Base-by-base conservation (phyloP, 2,888 invertebrate species). In the Aproaerema taeniolella region DNA sequence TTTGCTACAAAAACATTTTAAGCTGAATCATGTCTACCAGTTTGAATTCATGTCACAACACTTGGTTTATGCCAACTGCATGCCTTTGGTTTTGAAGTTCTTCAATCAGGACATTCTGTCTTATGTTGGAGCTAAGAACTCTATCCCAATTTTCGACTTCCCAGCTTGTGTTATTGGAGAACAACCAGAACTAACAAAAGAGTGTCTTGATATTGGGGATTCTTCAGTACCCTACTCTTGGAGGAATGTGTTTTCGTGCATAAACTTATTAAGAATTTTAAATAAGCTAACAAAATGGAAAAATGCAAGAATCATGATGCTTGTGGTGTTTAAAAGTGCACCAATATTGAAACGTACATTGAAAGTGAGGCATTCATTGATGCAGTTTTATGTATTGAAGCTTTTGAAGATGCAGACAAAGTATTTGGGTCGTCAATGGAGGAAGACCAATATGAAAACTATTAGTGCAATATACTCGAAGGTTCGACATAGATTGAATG, bases 241-340 rank as follows among this genome's bases (percentile, higher is more conserved):
- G 99, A 90, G 99, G 52, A 99, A 99, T 86, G 93, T 99, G 39
- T 99, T 98, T 80, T 96, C 98, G 2, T 98, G 98, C 67, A 97
- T 99, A 43, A 99, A 99, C 87, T 83, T 99, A 37, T 82, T 99
- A 47, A 90, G 99, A 55, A 96, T 99, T 55, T 89, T 99, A 39
- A 99, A 99, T 77, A 99, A 99, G 85, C 88, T 99, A 42, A 99
- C 98, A 29, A 99, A 99, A 79, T 98, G 99, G 97, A 99, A 99
- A 72, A 98, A 99, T 77, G 98, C 99, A n/a, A 91, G 99, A 49
- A 96, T 97, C 46, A 97, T 97, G 96, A 99, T 99, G 98, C 88
- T 99, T 55, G 99, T 99, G 17, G 98, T 99, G 7, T 99, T 99
- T 76, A 99, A 99, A 83, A 99, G 99, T 42, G 98, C 99, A 2